Conservation (phyloP, 2,113 vertebrate species). For the Datnioides undecimradiatus region DNA sequence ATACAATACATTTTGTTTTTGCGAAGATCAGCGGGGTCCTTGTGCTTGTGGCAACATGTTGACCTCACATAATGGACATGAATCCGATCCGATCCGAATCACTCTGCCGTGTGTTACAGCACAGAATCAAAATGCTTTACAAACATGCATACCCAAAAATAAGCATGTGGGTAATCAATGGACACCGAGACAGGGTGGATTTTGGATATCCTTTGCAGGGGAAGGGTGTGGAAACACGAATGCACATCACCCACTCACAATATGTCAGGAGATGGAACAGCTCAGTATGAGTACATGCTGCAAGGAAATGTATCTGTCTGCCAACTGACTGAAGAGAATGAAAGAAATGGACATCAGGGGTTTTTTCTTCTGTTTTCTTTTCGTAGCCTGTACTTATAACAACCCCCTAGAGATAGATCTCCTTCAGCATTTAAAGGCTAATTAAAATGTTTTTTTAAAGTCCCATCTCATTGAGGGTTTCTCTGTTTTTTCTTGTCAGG, state of each 20-base stretch:
- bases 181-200: conserved; percentile 22
- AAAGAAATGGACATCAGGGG: conserved; percentile 5
- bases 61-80: conserved; percentile 12
- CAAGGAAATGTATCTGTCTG: conserved; percentile 10
- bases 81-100: neutral
- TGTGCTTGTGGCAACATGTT: conserved; percentile 2
- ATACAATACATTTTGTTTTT: conserved; percentile 8
- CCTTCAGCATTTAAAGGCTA: conserved; percentile 7
- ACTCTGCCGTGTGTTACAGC: neutral
- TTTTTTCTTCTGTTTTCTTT: neutral
- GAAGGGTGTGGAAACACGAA: conserved; percentile 42
- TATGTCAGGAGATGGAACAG: conserved; percentile 56
- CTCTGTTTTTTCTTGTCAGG: conserved; percentile 7
- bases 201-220: conserved; percentile 26
- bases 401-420: neutral
- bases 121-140: conserved; percentile 5
- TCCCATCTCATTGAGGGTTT: neutral
- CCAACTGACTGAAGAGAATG: conserved; percentile 11
- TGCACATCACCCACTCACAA: conserved; percentile 68
- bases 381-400: neutral
- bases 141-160: conserved; percentile 9
- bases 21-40: neutral
- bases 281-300: conserved; percentile 29
- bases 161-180: neutral
- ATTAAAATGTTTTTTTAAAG: neutral